A percentile compares a stretch with the other conserved stretches of the same genome.
Evolutionary conservation across 23 tunicate genomes (phyloP).

Genomic region (Ciona savignyi): DNA sequence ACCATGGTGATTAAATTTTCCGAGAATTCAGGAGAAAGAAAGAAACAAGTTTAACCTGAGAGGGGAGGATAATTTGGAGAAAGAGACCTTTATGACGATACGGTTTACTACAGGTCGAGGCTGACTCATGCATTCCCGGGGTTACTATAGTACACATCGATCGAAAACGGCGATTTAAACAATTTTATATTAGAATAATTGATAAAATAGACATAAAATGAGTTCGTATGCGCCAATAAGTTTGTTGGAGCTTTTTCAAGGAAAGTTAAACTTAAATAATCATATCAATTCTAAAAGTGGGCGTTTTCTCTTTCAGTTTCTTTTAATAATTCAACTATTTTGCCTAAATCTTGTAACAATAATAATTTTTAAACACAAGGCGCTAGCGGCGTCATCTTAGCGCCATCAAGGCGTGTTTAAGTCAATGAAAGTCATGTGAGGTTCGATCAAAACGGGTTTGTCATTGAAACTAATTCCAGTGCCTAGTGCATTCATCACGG

Average conservation of each 20-base stretch:
- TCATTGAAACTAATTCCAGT: not conserved
- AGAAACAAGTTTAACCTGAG: not conserved
- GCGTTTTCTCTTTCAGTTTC: not conserved
- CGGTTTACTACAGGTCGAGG: not conserved
- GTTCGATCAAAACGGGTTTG: not conserved
- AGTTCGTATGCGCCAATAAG: too few relatives aligned
- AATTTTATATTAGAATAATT: too few relatives aligned
- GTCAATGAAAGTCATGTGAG: not conserved
- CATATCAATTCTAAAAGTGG: too few relatives aligned
- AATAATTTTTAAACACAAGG: too few relatives aligned
- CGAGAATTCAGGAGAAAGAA: not conserved
- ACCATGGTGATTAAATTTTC: not conserved
- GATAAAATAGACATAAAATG: too few relatives aligned
- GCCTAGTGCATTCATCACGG: not conserved
- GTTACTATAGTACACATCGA: not conserved
- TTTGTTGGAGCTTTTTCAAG: too few relatives aligned
- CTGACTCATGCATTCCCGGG: not conserved
- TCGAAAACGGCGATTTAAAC: too few relatives aligned
- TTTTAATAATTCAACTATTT: too few relatives aligned
- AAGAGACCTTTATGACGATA: not conserved
- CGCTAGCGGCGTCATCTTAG: not conserved
- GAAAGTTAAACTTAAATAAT: too few relatives aligned
- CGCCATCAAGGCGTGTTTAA: not conserved
- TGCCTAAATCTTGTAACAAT: not conserved
- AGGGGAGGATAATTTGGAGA: not conserved